Percentiles rank a stretch among this genome's conserved stretches.
These are phyloP conservation scores for Linurgus olivaceus DNA, from an alignment of 2,797 vertebrate genomes.

Conservation along the genomic window DNA sequence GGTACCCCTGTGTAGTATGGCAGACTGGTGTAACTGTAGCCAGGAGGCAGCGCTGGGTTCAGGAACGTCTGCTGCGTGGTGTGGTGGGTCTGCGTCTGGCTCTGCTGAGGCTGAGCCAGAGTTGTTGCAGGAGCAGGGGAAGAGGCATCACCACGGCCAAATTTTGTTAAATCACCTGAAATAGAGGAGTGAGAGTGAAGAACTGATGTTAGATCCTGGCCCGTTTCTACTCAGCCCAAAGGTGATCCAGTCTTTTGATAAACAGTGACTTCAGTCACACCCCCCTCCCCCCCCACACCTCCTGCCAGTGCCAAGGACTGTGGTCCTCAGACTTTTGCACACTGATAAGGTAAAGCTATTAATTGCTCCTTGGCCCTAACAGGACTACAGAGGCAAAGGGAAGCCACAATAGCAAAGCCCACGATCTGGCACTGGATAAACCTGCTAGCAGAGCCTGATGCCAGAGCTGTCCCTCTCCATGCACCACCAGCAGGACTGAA, in stretches of 20 bases:
- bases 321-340: neutral
- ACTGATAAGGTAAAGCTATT: neutral
- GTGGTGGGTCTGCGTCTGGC: constrained; percentile 94
- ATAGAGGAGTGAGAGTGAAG: neutral
- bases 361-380: neutral
- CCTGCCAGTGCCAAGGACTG: neutral
- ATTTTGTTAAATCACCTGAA: constrained; percentile 92
- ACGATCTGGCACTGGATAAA: neutral
- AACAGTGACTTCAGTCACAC: neutral
- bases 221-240: neutral
- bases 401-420: neutral
- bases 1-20: constrained; percentile 98
- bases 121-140: constrained; percentile 96
- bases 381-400: neutral
- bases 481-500: neutral
- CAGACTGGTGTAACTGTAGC: constrained; percentile 99
- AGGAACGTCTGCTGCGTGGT: constrained; percentile 97
- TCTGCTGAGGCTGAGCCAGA: constrained; percentile 94
- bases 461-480: neutral
- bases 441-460: neutral
- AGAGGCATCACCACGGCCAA: constrained; percentile 91
- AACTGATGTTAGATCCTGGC: neutral
- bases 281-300: fast-evolving
- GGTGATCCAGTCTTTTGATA: neutral
- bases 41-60: constrained; percentile 93